phyloP scores from a whole-genome alignment of 2,888 invertebrate genomes.

The Branchipolynoe longqiensis region DNA sequence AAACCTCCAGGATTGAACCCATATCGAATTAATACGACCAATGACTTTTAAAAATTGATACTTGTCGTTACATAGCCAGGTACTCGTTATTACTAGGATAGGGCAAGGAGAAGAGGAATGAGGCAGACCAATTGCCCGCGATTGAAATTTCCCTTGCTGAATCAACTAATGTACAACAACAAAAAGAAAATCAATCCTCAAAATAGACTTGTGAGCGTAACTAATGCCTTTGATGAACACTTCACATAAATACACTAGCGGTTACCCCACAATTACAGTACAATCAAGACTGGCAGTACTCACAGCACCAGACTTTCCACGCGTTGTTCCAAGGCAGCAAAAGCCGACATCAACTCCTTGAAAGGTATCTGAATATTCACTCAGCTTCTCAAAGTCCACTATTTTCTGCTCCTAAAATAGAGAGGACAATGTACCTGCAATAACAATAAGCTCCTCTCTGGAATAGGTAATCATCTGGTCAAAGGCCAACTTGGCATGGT shows the following conservation, averaged over 20 bases:
- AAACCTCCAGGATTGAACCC: too few relatives aligned
- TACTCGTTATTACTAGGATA: too few relatives aligned
- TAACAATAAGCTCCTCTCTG: too few relatives aligned
- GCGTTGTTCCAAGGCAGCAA: conserved; percentile 83
- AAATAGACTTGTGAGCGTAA: not conserved
- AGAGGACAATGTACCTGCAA: too few relatives aligned
- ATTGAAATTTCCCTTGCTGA: too few relatives aligned
- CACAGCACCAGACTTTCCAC: conserved; percentile 83
- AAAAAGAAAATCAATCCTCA: not conserved
- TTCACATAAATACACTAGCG: too few relatives aligned
- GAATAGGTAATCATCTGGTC: too few relatives aligned
- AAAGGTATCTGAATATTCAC: conserved; percentile 81
- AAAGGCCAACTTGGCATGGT: too few relatives aligned
- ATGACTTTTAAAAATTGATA: not conserved
- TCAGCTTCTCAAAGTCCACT: conserved; percentile 83
- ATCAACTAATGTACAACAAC: too few relatives aligned
- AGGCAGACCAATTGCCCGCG: too few relatives aligned
- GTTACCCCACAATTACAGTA: not conserved
- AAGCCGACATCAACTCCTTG: conserved; percentile 82
- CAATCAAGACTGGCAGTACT: conserved; percentile 62
- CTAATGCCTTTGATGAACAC: not conserved
- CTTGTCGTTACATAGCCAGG: too few relatives aligned
- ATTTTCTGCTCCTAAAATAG: conserved; percentile 69
- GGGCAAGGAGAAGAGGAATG: too few relatives aligned
- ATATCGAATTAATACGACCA: not conserved